Evolutionary conservation across 2,113 vertebrate species (phyloP).

Genomic region (Nothocercus nigrocapillus): DNA sequence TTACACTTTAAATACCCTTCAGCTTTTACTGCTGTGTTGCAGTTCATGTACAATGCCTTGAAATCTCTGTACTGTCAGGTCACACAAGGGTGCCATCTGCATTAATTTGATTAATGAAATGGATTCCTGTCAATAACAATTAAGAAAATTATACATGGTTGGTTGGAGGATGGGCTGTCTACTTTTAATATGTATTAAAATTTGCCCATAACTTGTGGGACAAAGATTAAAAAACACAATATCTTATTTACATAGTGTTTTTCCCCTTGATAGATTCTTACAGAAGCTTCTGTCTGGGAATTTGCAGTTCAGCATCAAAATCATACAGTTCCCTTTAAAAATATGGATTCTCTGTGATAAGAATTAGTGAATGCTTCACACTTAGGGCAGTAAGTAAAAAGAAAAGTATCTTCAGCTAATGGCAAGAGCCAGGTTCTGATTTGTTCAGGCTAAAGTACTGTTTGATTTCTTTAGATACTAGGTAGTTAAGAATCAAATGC

Average conservation of each 20-base stretch:
- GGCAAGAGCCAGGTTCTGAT: background rate
- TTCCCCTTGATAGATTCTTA: background rate
- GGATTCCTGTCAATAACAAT: too few species aligned
- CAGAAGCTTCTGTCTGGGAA: background rate
- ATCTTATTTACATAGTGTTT: background rate
- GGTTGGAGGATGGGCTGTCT: background rate
- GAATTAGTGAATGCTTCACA: background rate
- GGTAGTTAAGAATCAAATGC: background rate
- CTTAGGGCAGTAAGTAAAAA: background rate
- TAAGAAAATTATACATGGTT: background rate
- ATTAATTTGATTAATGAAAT: background rate
- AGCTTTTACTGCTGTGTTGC: background rate
- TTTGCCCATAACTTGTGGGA: background rate
- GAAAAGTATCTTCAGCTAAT: background rate
- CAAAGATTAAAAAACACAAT: background rate
- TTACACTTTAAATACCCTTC: background rate
- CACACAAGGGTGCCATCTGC: background rate
- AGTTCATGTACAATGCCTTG: background rate
- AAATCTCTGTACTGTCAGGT: background rate
- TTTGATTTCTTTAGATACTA: background rate
- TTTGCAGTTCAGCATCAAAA: background rate
- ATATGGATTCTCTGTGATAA: background rate
- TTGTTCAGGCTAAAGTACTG: background rate
- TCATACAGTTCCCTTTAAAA: background rate
- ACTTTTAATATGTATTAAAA: background rate